Evolutionary conservation across 2,888 invertebrate genomes (phyloP), one percentile per base, ranked within the genome.

Genomic region (Epistrophella euchroma): DNA sequence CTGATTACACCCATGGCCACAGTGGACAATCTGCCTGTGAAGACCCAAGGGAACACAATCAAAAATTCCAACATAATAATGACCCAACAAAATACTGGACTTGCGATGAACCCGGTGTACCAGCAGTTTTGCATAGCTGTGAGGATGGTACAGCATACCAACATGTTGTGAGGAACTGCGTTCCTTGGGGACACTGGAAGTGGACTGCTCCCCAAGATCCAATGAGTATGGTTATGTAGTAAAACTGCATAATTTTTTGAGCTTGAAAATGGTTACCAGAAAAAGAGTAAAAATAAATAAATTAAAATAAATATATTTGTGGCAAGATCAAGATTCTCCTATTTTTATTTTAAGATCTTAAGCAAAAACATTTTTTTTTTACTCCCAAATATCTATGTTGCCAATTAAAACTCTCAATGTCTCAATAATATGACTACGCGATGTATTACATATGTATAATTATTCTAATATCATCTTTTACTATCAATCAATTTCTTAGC

Each of bases 51-150:
- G 91, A 91, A 50, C 43, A 90, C 37, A 90, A 90, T 4, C 88
- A 90, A 73, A 91, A 90, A 15, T 90, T 88, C 58, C 86, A 90
- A 11, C 90, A 92, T 87, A 91, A 92, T 73, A 89, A 90, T 79
- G 92, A 92, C 81, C 90, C 92, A 19, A 90, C 91, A 25, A 90
- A 90, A 73, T 92, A 90, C 76, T 92, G 92, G 92, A 88, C 88
- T 25, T 92, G 92, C 87, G 90, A 90, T 78, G 88, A 71, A 5
- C 68, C 90, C 5, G 89, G 88, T 43, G 84, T 52, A 2, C 78
- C 89, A 13, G 92, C 91, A 73, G 84, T 88, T 15, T 89, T 90
- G 64, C 60, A 89, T 19, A 89, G 89, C 40, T 92, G 92, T 55
- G 90, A 90, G 62, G 47, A 88, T 1, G 91, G 90, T 17, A 83